These are phyloP conservation scores for Gadus chalcogrammus DNA, from an alignment of 2,113 vertebrate genomes.

Conservation along the genomic window DNA sequence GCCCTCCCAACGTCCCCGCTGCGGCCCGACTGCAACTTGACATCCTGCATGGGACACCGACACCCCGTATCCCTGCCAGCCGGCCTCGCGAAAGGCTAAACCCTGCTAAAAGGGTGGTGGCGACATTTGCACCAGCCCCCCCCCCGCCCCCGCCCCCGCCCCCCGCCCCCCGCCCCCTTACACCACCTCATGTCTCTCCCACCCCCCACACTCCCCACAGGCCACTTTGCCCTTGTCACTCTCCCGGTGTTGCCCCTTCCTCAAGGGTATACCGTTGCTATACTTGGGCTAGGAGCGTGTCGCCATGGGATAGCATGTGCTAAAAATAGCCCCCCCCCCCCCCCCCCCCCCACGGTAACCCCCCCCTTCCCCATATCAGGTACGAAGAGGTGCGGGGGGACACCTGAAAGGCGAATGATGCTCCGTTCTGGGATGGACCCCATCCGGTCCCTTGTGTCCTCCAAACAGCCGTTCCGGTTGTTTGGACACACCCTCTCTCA, in stretches of 20 bases:
- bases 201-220: not conserved
- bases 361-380: no score
- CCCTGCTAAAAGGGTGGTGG: not conserved
- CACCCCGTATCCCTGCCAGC: no score
- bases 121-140: not conserved
- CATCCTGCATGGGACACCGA: no score
- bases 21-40: no score
- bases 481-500: no score
- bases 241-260: not conserved
- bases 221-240: not conserved
- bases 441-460: conserved; percentile 7
- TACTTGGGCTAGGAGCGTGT: not conserved
- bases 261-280: not conserved
- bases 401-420: conserved; percentile 60
- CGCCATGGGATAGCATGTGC: conserved; percentile 1
- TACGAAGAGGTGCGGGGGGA: conserved; percentile 18
- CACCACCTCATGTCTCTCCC: not conserved
- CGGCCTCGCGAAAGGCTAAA: no score
- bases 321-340: conserved; percentile 57
- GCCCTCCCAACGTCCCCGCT: no score
- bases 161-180: not conserved
- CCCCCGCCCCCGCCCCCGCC: not conserved
- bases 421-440: conserved; percentile 13
- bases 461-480: not conserved
- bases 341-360: conserved; percentile 43